These are phyloP conservation scores for Drosophila bocqueti DNA, from an alignment of 1,140 invertebrate genomes.

Conservation along the genomic window DNA sequence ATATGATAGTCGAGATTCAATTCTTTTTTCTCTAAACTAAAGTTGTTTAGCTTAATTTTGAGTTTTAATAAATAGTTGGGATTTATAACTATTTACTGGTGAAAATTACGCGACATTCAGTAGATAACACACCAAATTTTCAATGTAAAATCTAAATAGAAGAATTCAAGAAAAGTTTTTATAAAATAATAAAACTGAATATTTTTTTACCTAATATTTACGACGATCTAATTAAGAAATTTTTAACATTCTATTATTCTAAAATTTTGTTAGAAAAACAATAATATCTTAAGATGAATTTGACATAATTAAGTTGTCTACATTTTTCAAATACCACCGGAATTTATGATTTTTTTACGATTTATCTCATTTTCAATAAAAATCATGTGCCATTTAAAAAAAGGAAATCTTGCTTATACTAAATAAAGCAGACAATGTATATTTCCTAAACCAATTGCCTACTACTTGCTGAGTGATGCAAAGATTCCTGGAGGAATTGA, in stretches of 20 bases:
- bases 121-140: background rate
- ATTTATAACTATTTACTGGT: background rate
- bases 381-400: background rate
- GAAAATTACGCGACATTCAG: background rate
- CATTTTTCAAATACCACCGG: background rate
- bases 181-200: background rate
- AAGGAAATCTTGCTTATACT: background rate
- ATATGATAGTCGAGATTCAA: no score
- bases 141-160: background rate
- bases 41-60: no score
- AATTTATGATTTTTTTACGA: background rate
- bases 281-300: background rate
- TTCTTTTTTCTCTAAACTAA: no score
- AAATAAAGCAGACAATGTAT: background rate
- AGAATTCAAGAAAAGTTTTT: no score
- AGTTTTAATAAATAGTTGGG: background rate
- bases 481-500: constrained; percentile 12
- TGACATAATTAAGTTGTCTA: background rate
- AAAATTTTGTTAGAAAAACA: background rate
- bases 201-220: background rate
- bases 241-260: background rate
- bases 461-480: background rate
- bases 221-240: background rate
- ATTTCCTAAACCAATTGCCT: no score
- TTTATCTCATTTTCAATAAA: background rate